Evolutionary conservation across 2,888 invertebrate genomes (phyloP).

Genomic region (Ctena decussata): DNA sequence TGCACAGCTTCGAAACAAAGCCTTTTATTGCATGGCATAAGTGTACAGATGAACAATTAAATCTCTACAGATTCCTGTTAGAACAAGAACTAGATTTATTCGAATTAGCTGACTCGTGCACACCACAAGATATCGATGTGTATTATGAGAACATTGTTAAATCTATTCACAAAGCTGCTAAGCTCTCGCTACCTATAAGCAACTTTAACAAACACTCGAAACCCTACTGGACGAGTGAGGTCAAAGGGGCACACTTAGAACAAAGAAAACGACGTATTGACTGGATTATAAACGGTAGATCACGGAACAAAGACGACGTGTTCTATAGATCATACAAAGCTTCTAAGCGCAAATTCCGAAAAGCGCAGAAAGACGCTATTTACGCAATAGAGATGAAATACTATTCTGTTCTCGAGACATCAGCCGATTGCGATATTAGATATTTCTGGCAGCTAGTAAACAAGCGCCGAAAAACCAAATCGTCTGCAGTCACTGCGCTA

Average conservation of each 20-base stretch:
- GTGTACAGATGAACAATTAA: neutral
- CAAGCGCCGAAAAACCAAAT: neutral
- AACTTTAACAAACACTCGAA: constrained; percentile 28
- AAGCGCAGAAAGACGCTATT: neutral
- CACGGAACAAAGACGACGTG: neutral
- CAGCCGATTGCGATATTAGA: neutral
- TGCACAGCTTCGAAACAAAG: neutral
- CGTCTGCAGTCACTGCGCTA: neutral
- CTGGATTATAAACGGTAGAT: neutral
- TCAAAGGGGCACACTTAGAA: constrained; percentile 20
- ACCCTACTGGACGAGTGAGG: constrained; percentile 34
- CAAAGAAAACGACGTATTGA: constrained; percentile 9
- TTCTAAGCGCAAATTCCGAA: neutral
- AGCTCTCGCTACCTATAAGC: neutral
- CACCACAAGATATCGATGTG: too few relatives aligned
- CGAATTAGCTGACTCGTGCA: too few relatives aligned
- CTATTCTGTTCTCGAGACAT: neutral
- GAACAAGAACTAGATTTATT: neutral
- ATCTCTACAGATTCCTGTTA: neutral
- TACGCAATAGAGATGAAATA: neutral
- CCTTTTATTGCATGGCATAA: neutral
- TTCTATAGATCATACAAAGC: neutral
- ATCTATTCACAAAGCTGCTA: neutral
- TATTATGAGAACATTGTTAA: neutral
- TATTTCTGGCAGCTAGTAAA: neutral